phyloP scores from a whole-genome alignment of 1,140 invertebrate species.

The Goniozus legneri region DNA sequence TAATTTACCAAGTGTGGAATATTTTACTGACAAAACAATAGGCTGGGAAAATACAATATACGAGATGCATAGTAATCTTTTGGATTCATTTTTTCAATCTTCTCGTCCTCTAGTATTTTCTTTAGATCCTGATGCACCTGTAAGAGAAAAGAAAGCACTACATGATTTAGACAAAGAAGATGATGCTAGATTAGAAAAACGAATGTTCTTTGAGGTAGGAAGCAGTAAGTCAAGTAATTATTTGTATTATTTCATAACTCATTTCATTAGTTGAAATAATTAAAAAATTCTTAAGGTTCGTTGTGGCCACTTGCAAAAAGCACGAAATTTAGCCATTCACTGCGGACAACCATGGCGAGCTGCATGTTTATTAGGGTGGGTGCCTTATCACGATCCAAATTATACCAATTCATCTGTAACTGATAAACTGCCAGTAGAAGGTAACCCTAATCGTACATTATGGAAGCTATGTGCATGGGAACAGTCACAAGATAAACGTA shows the following conservation, averaged over 20 bases:
- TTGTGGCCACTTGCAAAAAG: conserved; percentile 80
- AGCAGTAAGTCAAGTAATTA: no score
- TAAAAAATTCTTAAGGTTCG: conserved; percentile 62
- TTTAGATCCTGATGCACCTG: conserved; percentile 91
- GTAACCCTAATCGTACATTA: conserved; percentile 83
- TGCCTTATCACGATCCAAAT: conserved; percentile 79
- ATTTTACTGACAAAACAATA: conserved; percentile 73
- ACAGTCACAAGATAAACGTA: conserved; percentile 60
- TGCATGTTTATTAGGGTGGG: conserved; percentile 86
- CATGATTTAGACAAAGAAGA: conserved; percentile 89
- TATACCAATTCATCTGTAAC: conserved; percentile 52
- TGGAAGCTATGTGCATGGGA: conserved; percentile 86
- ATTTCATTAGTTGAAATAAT: conserved; percentile 16
- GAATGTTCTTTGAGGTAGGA: conserved; percentile 49
- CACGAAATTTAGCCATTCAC: conserved; percentile 76
- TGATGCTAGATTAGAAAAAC: conserved; percentile 69
- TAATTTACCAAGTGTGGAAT: conserved; percentile 62
- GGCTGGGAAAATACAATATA: conserved; percentile 91
- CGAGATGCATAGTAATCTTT: conserved; percentile 63
- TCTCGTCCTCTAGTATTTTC: conserved; percentile 64
- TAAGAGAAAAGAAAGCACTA: conserved; percentile 72
- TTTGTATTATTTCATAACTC: no score
- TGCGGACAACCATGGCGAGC: conserved; percentile 88
- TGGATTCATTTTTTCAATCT: conserved; percentile 57
- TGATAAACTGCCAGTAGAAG: conserved; percentile 65